A percentile compares a stretch with the other conserved stretches of the same genome.
Conservation (phyloP, 2,888 invertebrate genomes). For the Lapara coniferarum region DNA sequence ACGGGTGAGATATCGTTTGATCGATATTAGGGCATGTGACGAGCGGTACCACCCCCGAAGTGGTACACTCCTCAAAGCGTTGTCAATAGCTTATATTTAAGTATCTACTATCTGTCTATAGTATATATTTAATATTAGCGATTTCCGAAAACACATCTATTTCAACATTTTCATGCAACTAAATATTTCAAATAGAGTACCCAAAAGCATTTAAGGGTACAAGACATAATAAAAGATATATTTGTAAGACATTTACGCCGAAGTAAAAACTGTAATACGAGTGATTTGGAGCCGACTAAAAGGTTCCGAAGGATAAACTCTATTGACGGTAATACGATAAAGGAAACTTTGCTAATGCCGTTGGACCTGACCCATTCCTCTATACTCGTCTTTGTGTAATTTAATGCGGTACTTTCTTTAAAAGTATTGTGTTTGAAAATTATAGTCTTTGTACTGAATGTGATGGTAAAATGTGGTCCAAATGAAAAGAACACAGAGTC, state of each 20-base stretch:
- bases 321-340: constrained; percentile 20
- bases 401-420: background rate
- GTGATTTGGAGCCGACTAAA: constrained; percentile 1
- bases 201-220: background rate
- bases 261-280: constrained; percentile 10
- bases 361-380: background rate
- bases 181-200: too few species aligned
- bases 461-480: too few species aligned
- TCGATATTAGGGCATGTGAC: background rate
- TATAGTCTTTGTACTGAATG: too few species aligned
- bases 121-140: too few species aligned
- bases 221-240: background rate
- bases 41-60: constrained; percentile 1
- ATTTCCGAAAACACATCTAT: too few species aligned
- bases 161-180: too few species aligned
- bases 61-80: constrained; percentile 4
- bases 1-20: background rate
- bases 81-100: background rate
- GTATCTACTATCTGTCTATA: background rate
- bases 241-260: background rate
- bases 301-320: constrained; percentile 15
- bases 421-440: too few species aligned
- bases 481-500: too few species aligned
- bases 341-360: constrained; percentile 8
- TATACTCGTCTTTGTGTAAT: background rate